A percentile compares a stretch with the other conserved stretches of the same genome.
phyloP scores from a whole-genome alignment of 2,113 vertebrate genomes.

The Chrysochloris asiatica region DNA sequence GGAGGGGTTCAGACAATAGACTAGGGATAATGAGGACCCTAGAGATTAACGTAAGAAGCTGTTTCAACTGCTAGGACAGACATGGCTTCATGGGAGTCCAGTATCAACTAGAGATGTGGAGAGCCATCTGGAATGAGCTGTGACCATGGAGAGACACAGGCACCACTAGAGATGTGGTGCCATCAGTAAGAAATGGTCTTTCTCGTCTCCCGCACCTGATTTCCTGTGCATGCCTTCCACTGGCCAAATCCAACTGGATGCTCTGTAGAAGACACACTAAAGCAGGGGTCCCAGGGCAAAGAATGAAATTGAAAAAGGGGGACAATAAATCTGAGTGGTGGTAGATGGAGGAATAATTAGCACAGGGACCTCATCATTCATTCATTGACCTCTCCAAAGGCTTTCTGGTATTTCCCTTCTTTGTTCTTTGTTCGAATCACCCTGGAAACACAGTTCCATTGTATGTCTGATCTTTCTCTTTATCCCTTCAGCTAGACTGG shows the following conservation, averaged over 20 bases:
- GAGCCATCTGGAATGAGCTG: neutral
- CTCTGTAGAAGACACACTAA: neutral
- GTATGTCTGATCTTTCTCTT: too few species aligned
- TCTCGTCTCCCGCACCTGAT: neutral
- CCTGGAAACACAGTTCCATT: neutral
- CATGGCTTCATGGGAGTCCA: neutral
- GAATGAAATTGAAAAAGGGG: neutral
- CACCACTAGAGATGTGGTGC: neutral
- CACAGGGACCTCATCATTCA: neutral
- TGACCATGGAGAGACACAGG: neutral
- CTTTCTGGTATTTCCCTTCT: neutral
- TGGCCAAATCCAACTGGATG: neutral
- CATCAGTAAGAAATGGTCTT: neutral
- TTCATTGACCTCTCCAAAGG: neutral
- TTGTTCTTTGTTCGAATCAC: neutral
- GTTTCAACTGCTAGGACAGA: too few species aligned
- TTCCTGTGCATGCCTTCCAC: neutral
- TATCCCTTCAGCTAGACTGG: too few species aligned
- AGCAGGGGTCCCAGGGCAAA: neutral
- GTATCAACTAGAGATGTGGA: neutral
- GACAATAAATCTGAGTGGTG: neutral
- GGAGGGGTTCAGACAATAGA: neutral
- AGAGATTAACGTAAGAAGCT: neutral
- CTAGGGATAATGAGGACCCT: neutral
- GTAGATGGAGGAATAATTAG: neutral